These are phyloP conservation scores for Ypsolopha sequella DNA, from an alignment of 2,888 invertebrate species.

Conservation along the genomic window DNA sequence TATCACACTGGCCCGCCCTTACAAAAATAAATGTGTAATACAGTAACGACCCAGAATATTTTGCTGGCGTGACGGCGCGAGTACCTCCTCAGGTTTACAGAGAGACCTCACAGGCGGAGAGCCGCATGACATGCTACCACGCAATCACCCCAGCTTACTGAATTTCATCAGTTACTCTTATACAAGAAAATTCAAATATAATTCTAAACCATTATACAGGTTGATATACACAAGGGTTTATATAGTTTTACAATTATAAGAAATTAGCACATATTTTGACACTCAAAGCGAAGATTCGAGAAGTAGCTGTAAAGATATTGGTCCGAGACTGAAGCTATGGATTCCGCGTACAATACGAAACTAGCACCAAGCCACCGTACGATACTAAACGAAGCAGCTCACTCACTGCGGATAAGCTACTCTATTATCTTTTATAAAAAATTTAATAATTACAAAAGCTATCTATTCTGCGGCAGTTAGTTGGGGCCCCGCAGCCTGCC, in stretches of 20 bases:
- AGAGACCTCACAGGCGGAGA: too few relatives aligned
- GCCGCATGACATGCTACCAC: slow-evolving; percentile 13
- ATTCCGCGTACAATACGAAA: slow-evolving; percentile 47
- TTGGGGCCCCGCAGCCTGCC: slow-evolving; percentile 10
- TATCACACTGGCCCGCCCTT: slow-evolving; percentile 72
- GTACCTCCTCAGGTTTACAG: too few relatives aligned
- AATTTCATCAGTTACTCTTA: slow-evolving; percentile 51
- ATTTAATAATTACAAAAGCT: slow-evolving; percentile 40
- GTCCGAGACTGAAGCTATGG: slow-evolving; percentile 66
- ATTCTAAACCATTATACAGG: slow-evolving; percentile 68
- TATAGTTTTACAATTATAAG: slow-evolving; percentile 60
- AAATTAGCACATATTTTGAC: slow-evolving; percentile 68
- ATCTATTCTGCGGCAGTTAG: slow-evolving; percentile 15
- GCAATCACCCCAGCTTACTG: slow-evolving; percentile 45
- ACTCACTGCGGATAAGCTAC: slow-evolving; percentile 15
- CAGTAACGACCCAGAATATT: slow-evolving; percentile 50
- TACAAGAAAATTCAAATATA: slow-evolving; percentile 55
- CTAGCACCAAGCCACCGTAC: slow-evolving; percentile 68
- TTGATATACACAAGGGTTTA: slow-evolving; percentile 62
- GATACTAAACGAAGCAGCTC: slow-evolving; percentile 36
- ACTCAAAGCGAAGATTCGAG: slow-evolving; percentile 66
- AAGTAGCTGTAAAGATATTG: slow-evolving; percentile 59
- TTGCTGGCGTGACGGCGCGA: slow-evolving; percentile 45
- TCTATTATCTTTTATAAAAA: slow-evolving; percentile 9
- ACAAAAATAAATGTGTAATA: slow-evolving; percentile 69